A percentile compares a stretch with the other conserved stretches of the same genome.
Conservation (phyloP, 2,113 vertebrate genomes). For the Danionella cerebrum region DNA sequence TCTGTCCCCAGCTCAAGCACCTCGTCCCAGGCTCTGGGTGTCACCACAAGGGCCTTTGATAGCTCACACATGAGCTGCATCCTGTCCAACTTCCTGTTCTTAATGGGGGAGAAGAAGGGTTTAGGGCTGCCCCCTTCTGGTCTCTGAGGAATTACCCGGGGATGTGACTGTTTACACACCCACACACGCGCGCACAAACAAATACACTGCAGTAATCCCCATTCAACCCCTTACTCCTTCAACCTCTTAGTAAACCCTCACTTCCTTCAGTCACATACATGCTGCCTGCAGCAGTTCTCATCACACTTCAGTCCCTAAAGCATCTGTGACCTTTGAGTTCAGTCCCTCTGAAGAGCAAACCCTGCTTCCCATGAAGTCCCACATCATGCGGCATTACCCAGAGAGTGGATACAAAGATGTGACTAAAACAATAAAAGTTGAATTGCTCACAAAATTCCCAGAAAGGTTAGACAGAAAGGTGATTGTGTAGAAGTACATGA, state of each 20-base stretch:
- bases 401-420: neutral
- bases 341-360: neutral
- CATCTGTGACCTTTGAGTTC: conserved; percentile 1
- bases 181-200: conserved; percentile 6
- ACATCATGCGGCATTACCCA: neutral
- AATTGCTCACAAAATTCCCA: too few species aligned
- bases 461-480: too few species aligned
- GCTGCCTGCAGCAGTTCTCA: conserved; percentile 1
- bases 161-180: conserved; percentile 48
- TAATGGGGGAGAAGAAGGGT: conserved; percentile 30
- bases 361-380: conserved; percentile 8
- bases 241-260: neutral
- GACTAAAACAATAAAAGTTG: too few species aligned
- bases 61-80: conserved; percentile 36
- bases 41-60: conserved; percentile 34
- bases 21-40: conserved; percentile 16
- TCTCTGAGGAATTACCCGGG: conserved; percentile 43
- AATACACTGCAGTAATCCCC: neutral
- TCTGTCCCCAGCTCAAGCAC: conserved; percentile 5
- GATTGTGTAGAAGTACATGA: too few species aligned
- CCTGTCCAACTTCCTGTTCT: conserved; percentile 30
- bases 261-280: neutral
- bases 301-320: neutral
- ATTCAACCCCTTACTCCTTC: neutral
- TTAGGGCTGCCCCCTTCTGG: conserved; percentile 24